A percentile compares a stretch with the other conserved stretches of the same genome.
Evolutionary conservation across 2,797 vertebrate genomes (phyloP).

Genomic region (Serranus cabrilla): DNA sequence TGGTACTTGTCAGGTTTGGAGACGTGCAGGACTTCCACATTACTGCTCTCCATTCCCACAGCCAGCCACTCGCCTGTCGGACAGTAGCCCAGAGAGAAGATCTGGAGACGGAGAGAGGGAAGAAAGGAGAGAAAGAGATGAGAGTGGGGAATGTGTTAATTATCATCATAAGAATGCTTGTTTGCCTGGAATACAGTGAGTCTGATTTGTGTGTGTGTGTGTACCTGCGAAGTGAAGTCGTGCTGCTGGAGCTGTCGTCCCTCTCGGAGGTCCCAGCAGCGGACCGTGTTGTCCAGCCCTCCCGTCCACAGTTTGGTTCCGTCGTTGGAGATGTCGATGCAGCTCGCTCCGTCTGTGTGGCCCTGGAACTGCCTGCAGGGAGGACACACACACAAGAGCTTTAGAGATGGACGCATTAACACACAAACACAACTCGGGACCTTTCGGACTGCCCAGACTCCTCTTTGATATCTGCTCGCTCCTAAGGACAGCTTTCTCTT

Average conservation of each 20-base stretch:
- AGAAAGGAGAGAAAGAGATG: background rate
- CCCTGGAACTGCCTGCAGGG: constrained; percentile 82
- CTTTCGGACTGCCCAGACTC: no score
- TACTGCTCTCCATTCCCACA: constrained; percentile 85
- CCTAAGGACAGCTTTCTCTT: background rate
- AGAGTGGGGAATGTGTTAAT: background rate
- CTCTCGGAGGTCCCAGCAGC: constrained; percentile 91
- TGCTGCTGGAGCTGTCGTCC: constrained; percentile 82
- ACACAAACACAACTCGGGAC: background rate
- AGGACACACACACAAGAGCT: background rate
- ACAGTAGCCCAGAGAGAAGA: constrained; percentile 85
- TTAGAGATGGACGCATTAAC: constrained; percentile 6
- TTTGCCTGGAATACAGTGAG: background rate
- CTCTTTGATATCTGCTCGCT: background rate
- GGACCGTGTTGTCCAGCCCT: constrained; percentile 91
- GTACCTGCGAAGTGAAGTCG: constrained; percentile 82
- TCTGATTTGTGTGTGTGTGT: background rate
- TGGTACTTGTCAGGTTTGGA: constrained; percentile 84
- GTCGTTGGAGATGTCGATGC: constrained; percentile 91
- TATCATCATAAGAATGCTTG: background rate
- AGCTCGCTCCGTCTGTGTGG: constrained; percentile 88
- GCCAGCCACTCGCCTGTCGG: constrained; percentile 83
- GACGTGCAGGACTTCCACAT: constrained; percentile 86
- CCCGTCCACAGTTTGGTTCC: constrained; percentile 92
- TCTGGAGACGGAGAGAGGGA: constrained; percentile 45